phyloP scores from a whole-genome alignment of 2,888 invertebrate genomes.

The Ceramica pisi region DNA sequence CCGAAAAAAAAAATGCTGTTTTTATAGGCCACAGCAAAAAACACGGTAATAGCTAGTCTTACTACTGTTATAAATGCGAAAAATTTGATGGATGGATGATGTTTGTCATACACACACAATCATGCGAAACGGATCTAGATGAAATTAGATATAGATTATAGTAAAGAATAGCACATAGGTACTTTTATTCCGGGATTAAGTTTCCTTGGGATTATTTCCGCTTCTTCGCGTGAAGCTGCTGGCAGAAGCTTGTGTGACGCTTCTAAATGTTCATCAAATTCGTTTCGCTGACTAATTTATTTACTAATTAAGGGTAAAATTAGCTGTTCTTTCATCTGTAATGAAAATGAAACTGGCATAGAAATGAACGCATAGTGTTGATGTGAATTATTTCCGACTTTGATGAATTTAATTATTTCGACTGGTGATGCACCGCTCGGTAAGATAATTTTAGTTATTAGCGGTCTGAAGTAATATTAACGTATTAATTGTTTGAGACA shows the following conservation, averaged over 20 bases:
- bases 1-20: too few relatives aligned
- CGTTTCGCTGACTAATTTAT: conserved; percentile 24
- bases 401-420: conserved; percentile 6
- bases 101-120: too few relatives aligned
- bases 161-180: too few relatives aligned
- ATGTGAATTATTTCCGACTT: conserved; percentile 33
- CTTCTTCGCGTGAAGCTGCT: background rate
- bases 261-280: conserved; percentile 22
- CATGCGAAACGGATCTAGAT: too few relatives aligned
- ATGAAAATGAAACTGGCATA: conserved; percentile 36
- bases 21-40: too few relatives aligned
- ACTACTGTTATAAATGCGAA: too few relatives aligned
- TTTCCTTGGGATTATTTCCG: too few relatives aligned
- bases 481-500: background rate
- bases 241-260: background rate
- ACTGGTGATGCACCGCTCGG: conserved; percentile 1
- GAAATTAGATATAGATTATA: too few relatives aligned
- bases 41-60: too few relatives aligned
- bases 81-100: too few relatives aligned
- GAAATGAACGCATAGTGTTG: conserved; percentile 24
- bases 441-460: conserved; percentile 10
- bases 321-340: conserved; percentile 38
- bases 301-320: conserved; percentile 24
- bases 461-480: background rate
- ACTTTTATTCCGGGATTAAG: too few relatives aligned